A percentile compares a stretch with the other conserved stretches of the same genome.
phyloP scores from a whole-genome alignment of 2,797 vertebrate species.

The Cuniculus paca region DNA sequence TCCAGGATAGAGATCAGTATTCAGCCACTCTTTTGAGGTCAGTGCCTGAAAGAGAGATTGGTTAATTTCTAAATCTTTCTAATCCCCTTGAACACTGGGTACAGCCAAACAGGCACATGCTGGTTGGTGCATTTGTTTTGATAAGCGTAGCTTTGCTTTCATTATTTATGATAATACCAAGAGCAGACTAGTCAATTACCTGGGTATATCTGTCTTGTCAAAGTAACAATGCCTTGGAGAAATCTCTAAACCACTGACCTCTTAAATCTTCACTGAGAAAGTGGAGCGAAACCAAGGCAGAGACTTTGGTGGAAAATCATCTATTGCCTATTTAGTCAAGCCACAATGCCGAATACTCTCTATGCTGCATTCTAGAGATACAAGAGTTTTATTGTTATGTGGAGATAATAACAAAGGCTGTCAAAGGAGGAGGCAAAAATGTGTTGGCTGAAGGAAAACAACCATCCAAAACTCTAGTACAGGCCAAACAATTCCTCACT shows the following conservation, averaged over 20 bases:
- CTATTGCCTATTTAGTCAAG: not conserved
- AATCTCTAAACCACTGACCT: slow-evolving; percentile 69
- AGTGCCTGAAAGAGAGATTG: slow-evolving; percentile 51
- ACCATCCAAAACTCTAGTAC: not conserved
- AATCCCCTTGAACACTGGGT: slow-evolving; percentile 58
- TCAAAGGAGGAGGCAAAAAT: not conserved
- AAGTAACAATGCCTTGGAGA: slow-evolving; percentile 81
- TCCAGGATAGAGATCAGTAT: slow-evolving; percentile 63
- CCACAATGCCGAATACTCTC: not conserved
- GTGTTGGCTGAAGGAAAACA: not conserved
- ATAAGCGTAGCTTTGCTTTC: slow-evolving; percentile 83
- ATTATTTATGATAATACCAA: slow-evolving; percentile 84
- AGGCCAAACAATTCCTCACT: not conserved
- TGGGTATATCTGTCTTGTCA: slow-evolving; percentile 76
- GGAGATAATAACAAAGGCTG: slow-evolving; percentile 4
- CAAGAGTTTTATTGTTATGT: not conserved
- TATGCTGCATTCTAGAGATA: not conserved
- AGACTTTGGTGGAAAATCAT: slow-evolving; percentile 46
- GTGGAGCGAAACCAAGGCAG: not conserved
- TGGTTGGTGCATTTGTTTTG: slow-evolving; percentile 81
- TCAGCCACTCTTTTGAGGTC: slow-evolving; percentile 50
- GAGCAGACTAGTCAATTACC: slow-evolving; percentile 79
- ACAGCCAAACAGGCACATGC: slow-evolving; percentile 44
- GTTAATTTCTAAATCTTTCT: slow-evolving; percentile 75
- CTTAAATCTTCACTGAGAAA: slow-evolving; percentile 82